A percentile compares a stretch with the other conserved stretches of the same genome.
These are phyloP conservation scores for Alethe diademata DNA, from an alignment of 2,113 vertebrate species.

Conservation along the genomic window DNA sequence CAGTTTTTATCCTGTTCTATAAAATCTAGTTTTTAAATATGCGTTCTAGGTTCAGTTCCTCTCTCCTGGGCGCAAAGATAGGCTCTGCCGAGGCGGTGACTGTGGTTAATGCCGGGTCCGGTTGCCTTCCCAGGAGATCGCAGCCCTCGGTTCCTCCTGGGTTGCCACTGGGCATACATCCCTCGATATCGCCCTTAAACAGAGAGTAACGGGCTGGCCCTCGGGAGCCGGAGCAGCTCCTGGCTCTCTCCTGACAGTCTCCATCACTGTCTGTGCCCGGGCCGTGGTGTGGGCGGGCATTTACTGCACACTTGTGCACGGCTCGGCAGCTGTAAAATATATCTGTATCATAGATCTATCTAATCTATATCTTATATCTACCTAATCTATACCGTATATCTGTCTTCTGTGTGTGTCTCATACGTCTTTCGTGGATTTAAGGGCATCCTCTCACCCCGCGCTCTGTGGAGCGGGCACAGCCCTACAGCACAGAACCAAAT, in stretches of 20 bases:
- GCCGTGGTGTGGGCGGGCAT: background rate
- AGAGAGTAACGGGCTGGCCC: too few species aligned
- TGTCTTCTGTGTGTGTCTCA: too few species aligned
- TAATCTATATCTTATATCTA: background rate
- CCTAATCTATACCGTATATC: background rate
- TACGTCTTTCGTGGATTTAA: background rate
- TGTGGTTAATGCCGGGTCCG: too few species aligned
- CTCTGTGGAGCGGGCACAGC: background rate
- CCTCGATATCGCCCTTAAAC: rapidly evolving
- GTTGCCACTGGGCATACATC: background rate
- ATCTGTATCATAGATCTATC: background rate
- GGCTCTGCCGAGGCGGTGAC: background rate
- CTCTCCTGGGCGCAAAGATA: rapidly evolving
- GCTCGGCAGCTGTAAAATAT: background rate
- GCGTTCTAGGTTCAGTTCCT: background rate
- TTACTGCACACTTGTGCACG: background rate
- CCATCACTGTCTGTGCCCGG: background rate
- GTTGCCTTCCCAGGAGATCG: too few species aligned
- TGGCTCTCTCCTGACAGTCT: background rate
- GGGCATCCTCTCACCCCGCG: rapidly evolving
- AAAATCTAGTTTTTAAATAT: background rate
- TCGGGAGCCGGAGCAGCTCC: background rate
- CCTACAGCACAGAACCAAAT: background rate
- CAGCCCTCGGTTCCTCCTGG: background rate
- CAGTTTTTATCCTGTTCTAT: background rate